phyloP scores from a whole-genome alignment of 2,888 invertebrate genomes.

The Thecocarcelia acutangulata region DNA sequence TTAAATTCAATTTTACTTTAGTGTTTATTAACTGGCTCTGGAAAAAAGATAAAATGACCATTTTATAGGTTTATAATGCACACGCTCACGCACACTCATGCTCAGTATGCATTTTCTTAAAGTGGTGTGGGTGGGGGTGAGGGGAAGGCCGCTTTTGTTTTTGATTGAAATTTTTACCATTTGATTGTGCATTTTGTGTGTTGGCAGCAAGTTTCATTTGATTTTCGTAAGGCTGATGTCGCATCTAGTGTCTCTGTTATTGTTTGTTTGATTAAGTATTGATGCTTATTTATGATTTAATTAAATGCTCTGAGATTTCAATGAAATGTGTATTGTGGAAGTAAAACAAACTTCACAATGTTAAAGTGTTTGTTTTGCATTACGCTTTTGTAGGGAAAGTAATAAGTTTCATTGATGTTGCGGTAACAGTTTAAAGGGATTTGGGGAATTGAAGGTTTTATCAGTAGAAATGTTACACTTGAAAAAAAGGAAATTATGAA shows the following conservation, averaged over 20 bases:
- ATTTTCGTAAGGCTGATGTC: constrained; percentile 23
- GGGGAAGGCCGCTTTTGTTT: constrained; percentile 54
- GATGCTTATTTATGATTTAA: constrained; percentile 73
- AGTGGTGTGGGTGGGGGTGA: background rate
- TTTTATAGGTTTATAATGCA: constrained; percentile 40
- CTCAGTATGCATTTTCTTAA: background rate
- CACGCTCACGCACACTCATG: background rate
- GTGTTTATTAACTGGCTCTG: constrained; percentile 65
- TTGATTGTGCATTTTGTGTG: constrained; percentile 65
- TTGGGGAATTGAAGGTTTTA: background rate
- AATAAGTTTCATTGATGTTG: constrained; percentile 9
- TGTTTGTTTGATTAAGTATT: constrained; percentile 71
- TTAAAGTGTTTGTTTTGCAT: constrained; percentile 65
- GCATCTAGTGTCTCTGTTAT: constrained; percentile 62
- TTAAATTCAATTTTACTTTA: constrained; percentile 69
- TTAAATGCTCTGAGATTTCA: constrained; percentile 71
- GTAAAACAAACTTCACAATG: constrained; percentile 52
- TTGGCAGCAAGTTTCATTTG: constrained; percentile 26
- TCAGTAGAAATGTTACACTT: too few species aligned
- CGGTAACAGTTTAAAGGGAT: constrained; percentile 8
- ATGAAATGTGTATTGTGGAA: constrained; percentile 24
- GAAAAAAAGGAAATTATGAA: too few species aligned
- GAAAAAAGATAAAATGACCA: constrained; percentile 65
- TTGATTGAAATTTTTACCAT: constrained; percentile 62
- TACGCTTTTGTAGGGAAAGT: constrained; percentile 16